Evolutionary conservation across 2,113 vertebrate species (phyloP).

Genomic region (Thunnus thynnus): DNA sequence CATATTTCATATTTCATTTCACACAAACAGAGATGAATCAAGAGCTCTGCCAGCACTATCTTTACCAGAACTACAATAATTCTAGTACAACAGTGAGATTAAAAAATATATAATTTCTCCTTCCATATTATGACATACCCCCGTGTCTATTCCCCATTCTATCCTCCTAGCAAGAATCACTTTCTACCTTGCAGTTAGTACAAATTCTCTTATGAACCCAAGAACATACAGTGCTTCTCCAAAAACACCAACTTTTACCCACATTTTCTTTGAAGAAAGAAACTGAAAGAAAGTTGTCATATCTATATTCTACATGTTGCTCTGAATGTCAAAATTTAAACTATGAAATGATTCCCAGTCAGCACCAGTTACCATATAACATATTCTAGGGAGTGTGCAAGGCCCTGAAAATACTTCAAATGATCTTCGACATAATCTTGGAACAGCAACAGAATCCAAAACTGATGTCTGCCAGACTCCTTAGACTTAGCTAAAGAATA

Average conservation of each 20-base stretch:
- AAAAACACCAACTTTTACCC: background rate
- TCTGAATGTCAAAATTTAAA: slow-evolving; percentile 44
- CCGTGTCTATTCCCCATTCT: background rate
- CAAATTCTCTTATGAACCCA: background rate
- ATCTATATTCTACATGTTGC: slow-evolving; percentile 16
- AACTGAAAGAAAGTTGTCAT: background rate
- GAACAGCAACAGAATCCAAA: slow-evolving; percentile 52
- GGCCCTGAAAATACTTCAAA: slow-evolving; percentile 56
- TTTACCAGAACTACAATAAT: background rate
- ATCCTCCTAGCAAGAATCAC: background rate
- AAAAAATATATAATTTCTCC: background rate
- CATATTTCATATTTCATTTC: background rate
- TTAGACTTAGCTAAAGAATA: slow-evolving; percentile 41
- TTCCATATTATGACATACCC: background rate
- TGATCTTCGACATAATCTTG: slow-evolving; percentile 57
- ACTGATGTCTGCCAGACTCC: slow-evolving; percentile 48
- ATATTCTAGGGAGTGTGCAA: slow-evolving; percentile 34
- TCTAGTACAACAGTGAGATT: background rate
- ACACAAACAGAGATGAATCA: background rate
- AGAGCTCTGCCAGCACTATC: background rate
- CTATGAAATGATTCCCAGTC: slow-evolving; percentile 35
- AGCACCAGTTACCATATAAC: slow-evolving; percentile 34
- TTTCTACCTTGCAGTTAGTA: background rate
- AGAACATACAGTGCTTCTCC: background rate
- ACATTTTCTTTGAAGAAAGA: slow-evolving; percentile 13